A percentile compares a stretch with the other conserved stretches of the same genome.
phyloP scores from a whole-genome alignment of 2,113 vertebrate species.

The Xenopus laevis region DNA sequence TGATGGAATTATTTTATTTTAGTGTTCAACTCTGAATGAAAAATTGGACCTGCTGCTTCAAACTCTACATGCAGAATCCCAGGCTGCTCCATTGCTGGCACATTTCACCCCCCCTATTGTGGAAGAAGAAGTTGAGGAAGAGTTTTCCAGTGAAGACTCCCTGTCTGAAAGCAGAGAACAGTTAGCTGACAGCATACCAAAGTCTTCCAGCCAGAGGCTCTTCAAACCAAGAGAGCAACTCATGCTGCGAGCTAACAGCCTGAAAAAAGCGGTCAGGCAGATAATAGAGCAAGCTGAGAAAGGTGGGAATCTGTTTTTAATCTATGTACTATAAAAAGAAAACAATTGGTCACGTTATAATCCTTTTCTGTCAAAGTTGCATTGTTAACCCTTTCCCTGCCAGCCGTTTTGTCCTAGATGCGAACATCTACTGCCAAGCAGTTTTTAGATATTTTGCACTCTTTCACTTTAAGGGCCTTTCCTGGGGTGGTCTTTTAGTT shows the following conservation, averaged over 20 bases:
- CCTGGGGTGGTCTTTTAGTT: too few species aligned
- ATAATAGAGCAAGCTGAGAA: constrained; percentile 94
- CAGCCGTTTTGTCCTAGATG: too few species aligned
- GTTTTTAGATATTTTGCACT: too few species aligned
- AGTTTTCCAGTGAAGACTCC: constrained; percentile 85
- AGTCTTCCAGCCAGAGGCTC: constrained; percentile 68
- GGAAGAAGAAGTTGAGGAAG: constrained; percentile 82
- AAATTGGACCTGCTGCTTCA: constrained; percentile 91
- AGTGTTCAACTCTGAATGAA: constrained; percentile 91
- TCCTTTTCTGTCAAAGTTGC: too few species aligned
- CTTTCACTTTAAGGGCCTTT: too few species aligned
- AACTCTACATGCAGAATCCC: constrained; percentile 78
- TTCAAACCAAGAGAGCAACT: constrained; percentile 82
- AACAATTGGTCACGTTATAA: too few species aligned
- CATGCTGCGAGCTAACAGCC: constrained; percentile 90
- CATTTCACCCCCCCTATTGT: constrained; percentile 71
- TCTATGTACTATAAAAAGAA: not conserved
- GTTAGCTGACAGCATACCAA: constrained; percentile 69
- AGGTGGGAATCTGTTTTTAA: constrained; percentile 63
- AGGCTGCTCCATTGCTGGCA: constrained; percentile 59
- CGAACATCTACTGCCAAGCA: too few species aligned
- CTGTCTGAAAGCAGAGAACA: constrained; percentile 83
- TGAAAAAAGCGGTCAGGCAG: constrained; percentile 93
- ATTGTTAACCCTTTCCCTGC: too few species aligned
- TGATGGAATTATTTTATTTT: not conserved